Percentiles rank a stretch among this genome's conserved stretches.
Evolutionary conservation across 92 coral and sea anemone genomes (phyloP).

Genomic region (Porites divaricata): DNA sequence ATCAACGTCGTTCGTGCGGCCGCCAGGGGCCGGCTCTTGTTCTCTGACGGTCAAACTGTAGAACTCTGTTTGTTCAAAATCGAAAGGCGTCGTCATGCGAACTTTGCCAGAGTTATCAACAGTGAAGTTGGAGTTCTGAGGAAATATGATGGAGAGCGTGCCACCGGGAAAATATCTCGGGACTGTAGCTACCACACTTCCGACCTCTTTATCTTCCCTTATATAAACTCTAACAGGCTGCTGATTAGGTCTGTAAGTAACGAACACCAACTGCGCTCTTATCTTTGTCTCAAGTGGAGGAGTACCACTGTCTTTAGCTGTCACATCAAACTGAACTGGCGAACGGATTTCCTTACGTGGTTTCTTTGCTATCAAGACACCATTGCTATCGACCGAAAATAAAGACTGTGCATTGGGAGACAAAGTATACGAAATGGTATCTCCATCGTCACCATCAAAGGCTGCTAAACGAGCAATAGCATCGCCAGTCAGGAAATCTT

Average conservation of each 20-base stretch:
- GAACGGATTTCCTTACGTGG: constrained; percentile 67
- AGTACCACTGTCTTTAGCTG: constrained; percentile 69
- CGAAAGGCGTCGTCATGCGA: constrained; percentile 61
- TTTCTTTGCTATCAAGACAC: constrained; percentile 71
- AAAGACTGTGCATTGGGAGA: constrained; percentile 52
- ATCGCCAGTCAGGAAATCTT: constrained; percentile 75
- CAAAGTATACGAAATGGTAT: constrained; percentile 55
- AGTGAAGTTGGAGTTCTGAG: constrained; percentile 77
- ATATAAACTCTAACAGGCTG: constrained; percentile 91
- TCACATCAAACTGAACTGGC: constrained; percentile 57
- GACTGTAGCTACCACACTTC: constrained; percentile 71
- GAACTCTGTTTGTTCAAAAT: constrained; percentile 79
- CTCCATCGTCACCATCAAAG: constrained; percentile 74
- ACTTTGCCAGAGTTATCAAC: constrained; percentile 74
- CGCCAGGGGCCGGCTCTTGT: constrained; percentile 57
- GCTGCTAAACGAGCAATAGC: constrained; percentile 78
- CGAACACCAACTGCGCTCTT: constrained; percentile 75
- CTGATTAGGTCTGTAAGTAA: constrained; percentile 83
- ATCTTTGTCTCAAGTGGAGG: constrained; percentile 62
- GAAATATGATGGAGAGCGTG: constrained; percentile 74
- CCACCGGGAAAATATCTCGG: constrained; percentile 93
- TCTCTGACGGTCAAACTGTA: constrained; percentile 82
- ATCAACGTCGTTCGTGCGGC: constrained; percentile 72
- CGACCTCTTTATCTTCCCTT: constrained; percentile 74
- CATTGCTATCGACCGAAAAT: constrained; percentile 67